A percentile compares a stretch with the other conserved stretches of the same genome.
Evolutionary conservation across 2,797 vertebrate genomes (phyloP).

Genomic region (Darevskia nairensis): DNA sequence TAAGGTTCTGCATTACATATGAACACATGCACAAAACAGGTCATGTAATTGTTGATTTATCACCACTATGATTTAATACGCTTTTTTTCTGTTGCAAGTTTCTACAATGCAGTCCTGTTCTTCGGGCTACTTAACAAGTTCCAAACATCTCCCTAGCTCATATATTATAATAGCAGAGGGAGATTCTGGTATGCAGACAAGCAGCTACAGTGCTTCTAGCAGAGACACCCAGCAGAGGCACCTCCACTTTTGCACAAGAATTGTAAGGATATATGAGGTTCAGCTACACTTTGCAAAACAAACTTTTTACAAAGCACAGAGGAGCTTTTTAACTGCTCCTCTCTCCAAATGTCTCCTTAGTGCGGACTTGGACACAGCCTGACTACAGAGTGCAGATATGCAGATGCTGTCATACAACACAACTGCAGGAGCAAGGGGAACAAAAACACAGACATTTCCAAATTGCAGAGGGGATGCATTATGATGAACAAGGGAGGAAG

Average conservation of each 20-base stretch:
- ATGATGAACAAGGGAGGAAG: neutral
- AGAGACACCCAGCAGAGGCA: neutral
- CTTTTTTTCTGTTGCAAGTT: neutral
- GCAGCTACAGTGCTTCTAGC: neutral
- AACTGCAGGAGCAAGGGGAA: neutral
- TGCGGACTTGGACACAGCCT: neutral
- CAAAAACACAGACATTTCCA: neutral
- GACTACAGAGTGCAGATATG: neutral
- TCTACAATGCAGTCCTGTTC: neutral
- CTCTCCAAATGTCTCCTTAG: neutral
- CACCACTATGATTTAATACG: neutral
- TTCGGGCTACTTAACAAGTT: neutral
- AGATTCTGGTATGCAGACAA: neutral
- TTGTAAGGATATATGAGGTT: neutral
- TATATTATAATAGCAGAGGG: neutral
- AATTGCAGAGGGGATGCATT: neutral
- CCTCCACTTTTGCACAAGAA: neutral
- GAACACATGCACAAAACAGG: conserved; percentile 8
- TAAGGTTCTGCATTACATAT: neutral
- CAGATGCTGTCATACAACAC: neutral
- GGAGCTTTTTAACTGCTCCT: no score
- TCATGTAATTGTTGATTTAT: neutral
- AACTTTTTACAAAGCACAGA: neutral
- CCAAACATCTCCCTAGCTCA: neutral
- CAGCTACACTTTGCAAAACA: neutral